Percentiles rank a stretch among this genome's conserved stretches.
Conservation (phyloP, 2,888 invertebrate species). For the Patella ulyssiponensis region DNA sequence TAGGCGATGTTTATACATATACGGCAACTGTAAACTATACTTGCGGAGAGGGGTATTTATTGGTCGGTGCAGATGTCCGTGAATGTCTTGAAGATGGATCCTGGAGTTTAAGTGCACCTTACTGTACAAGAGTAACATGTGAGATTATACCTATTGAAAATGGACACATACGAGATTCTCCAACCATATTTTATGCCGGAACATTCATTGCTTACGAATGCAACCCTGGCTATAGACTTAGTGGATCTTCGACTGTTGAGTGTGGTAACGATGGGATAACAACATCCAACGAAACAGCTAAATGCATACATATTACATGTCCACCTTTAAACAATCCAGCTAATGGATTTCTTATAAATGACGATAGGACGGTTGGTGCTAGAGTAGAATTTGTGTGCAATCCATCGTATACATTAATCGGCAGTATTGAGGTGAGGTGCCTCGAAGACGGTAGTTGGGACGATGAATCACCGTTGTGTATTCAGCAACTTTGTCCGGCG, state of each 20-base stretch:
- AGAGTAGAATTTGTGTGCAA: constrained; percentile 35
- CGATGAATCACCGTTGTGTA: constrained; percentile 44
- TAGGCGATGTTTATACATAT: constrained; percentile 45
- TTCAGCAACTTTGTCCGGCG: constrained; percentile 12
- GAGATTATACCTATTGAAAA: constrained; percentile 44
- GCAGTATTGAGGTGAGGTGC: constrained; percentile 40
- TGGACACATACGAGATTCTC: constrained; percentile 39
- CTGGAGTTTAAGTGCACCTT: constrained; percentile 61
- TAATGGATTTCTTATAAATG: constrained; percentile 40
- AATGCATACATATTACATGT: constrained; percentile 40
- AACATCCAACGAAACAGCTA: constrained; percentile 44
- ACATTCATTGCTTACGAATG: constrained; percentile 79
- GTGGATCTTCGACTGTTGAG: constrained; percentile 45
- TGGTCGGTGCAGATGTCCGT: constrained; percentile 56
- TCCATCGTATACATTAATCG: constrained; percentile 39
- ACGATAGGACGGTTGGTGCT: constrained; percentile 60
- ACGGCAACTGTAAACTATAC: constrained; percentile 57
- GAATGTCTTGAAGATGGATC: constrained; percentile 62
- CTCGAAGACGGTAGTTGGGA: constrained; percentile 47
- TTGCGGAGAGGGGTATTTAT: constrained; percentile 63
- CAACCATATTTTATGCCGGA: neutral
- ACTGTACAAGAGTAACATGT: constrained; percentile 61
- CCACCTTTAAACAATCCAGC: constrained; percentile 32
- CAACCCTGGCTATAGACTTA: constrained; percentile 76
- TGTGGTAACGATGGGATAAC: constrained; percentile 50